Conservation (phyloP, 1,140 invertebrate genomes). For the Neodiprion fabricii region DNA sequence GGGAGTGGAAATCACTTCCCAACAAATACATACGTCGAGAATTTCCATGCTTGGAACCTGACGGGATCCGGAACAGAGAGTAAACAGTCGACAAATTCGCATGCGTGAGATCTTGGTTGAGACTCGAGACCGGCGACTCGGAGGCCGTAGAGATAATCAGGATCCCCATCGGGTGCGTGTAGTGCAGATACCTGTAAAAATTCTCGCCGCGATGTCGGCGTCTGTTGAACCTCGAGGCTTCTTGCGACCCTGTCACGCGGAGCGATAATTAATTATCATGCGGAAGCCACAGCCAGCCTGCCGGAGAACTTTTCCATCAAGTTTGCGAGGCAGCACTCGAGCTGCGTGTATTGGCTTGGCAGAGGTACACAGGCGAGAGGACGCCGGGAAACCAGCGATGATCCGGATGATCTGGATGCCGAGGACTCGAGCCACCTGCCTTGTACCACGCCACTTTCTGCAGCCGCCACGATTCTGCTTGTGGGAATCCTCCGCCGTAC, state of each 20-base stretch:
- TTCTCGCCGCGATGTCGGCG: too few relatives aligned
- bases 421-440: not conserved
- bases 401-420: conserved; percentile 4
- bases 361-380: not conserved
- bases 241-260: not conserved
- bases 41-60: too few relatives aligned
- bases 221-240: not conserved
- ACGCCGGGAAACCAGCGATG: not conserved
- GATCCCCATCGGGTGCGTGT: too few relatives aligned
- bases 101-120: too few relatives aligned
- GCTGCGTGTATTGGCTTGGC: not conserved
- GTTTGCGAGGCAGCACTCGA: not conserved
- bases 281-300: not conserved
- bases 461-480: not conserved
- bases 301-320: not conserved
- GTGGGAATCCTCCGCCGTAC: not conserved
- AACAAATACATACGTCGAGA: too few relatives aligned
- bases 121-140: too few relatives aligned
- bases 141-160: too few relatives aligned
- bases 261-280: not conserved
- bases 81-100: too few relatives aligned
- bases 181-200: too few relatives aligned
- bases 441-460: not conserved
- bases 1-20: too few relatives aligned
- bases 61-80: too few relatives aligned